A percentile compares a stretch with the other conserved stretches of the same genome.
Conservation (phyloP, 2,888 invertebrate species). For the Dione juno region DNA sequence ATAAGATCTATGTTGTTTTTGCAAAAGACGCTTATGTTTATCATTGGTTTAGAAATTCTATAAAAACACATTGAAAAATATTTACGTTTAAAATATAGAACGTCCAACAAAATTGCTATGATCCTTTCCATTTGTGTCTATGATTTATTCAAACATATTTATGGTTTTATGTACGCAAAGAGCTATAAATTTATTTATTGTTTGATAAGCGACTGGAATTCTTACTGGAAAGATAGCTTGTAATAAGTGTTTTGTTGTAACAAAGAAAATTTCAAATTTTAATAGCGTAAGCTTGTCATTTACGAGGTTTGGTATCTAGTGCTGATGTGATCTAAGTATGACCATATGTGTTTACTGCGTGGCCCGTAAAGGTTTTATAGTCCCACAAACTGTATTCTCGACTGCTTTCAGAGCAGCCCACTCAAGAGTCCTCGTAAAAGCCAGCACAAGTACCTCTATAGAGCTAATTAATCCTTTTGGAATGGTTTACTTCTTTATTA, state of each 20-base stretch:
- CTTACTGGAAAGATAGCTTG: conserved; percentile 33
- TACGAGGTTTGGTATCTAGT: conserved; percentile 59
- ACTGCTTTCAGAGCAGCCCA: conserved; percentile 55
- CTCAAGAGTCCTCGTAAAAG: conserved; percentile 64
- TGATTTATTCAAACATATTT: not conserved
- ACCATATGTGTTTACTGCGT: conserved; percentile 52
- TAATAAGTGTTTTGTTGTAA: conserved; percentile 23
- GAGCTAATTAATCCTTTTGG: conserved; percentile 64
- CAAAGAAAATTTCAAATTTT: conserved; percentile 41
- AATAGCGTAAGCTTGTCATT: conserved; percentile 57
- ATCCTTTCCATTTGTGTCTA: not conserved
- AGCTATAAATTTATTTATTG: conserved; percentile 19
- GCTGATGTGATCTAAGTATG: conserved; percentile 49
- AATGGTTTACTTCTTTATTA: conserved; percentile 49
- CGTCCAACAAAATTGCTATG: not conserved
- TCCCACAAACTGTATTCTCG: conserved; percentile 58
- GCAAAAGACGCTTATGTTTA: conserved; percentile 14
- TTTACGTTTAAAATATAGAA: not conserved
- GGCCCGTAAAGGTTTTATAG: conserved; percentile 57
- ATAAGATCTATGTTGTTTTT: conserved; percentile 30
- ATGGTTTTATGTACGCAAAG: conserved; percentile 7
- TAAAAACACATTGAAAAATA: conserved; percentile 7
- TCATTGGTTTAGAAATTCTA: conserved; percentile 11
- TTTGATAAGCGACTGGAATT: conserved; percentile 23
- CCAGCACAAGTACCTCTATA: conserved; percentile 58